Evolutionary conservation across 1,140 invertebrate species (phyloP).

Genomic region (Monochamus saltuarius): DNA sequence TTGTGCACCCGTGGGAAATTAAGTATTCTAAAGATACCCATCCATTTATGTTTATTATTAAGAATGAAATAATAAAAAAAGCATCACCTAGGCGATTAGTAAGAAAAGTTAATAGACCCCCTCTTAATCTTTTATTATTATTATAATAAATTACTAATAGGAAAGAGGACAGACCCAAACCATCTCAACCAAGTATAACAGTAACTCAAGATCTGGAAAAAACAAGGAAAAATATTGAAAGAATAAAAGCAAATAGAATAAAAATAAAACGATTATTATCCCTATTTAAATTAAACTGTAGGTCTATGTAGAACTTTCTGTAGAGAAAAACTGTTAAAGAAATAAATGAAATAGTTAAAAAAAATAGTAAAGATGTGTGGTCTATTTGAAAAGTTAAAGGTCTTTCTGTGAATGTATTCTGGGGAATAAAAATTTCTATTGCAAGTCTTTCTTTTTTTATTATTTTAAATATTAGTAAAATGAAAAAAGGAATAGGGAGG

Average conservation of each 20-base stretch:
- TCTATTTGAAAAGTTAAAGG: constrained; percentile 59
- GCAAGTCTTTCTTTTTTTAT: constrained; percentile 53
- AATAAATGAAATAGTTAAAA: constrained; percentile 62
- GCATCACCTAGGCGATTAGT: constrained; percentile 65
- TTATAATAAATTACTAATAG: constrained; percentile 68
- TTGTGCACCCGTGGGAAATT: constrained; percentile 52
- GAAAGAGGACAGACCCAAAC: constrained; percentile 66
- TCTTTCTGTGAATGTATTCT: constrained; percentile 53
- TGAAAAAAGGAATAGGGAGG: constrained; percentile 49
- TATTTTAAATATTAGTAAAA: constrained; percentile 52
- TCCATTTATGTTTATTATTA: constrained; percentile 58
- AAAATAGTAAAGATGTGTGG: constrained; percentile 62
- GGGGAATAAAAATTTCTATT: constrained; percentile 57
- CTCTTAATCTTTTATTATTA: constrained; percentile 61
- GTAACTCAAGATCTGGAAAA: constrained; percentile 65
- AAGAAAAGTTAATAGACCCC: constrained; percentile 63
- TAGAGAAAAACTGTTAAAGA: constrained; percentile 63
- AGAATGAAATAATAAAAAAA: constrained; percentile 59
- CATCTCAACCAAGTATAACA: constrained; percentile 71
- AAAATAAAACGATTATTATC: constrained; percentile 61
- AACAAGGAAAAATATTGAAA: constrained; percentile 69
- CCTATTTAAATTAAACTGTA: constrained; percentile 49
- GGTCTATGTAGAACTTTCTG: constrained; percentile 60
- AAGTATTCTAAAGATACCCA: constrained; percentile 57
- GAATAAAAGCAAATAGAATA: constrained; percentile 64